These are phyloP conservation scores for Gymnocephalus cernua DNA, from an alignment of 2,113 vertebrate genomes.

Conservation along the genomic window DNA sequence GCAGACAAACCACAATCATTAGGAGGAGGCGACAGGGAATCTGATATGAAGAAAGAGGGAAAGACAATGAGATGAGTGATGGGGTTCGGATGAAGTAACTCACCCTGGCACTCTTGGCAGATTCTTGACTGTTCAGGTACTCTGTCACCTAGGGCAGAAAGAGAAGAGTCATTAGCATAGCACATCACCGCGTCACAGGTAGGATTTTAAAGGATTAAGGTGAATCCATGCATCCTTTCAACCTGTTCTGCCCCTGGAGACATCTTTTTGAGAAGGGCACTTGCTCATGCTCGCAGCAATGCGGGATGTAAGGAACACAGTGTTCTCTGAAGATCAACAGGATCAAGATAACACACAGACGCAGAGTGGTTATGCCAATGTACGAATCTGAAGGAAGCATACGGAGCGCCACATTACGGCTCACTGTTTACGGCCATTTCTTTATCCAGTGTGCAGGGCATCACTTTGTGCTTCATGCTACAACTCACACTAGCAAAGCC, in stretches of 20 bases:
- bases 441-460: constrained; percentile 18
- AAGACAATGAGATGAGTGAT: constrained; percentile 1
- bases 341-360: constrained; percentile 28
- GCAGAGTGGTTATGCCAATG: constrained; percentile 24
- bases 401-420: neutral
- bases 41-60: neutral
- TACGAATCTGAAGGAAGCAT: constrained; percentile 18
- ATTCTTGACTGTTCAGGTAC: constrained; percentile 93
- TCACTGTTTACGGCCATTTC: constrained; percentile 28
- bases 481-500: constrained; percentile 26
- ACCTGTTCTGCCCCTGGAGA: constrained; percentile 45
- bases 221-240: constrained; percentile 53
- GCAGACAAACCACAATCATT: constrained; percentile 9
- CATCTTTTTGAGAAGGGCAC: constrained; percentile 6
- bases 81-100: constrained; percentile 66
- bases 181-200: constrained; percentile 46
- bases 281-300: constrained; percentile 8
- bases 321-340: constrained; percentile 53
- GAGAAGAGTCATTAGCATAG: constrained; percentile 54
- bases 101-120: constrained; percentile 93
- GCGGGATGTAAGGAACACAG: constrained; percentile 13
- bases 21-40: neutral
- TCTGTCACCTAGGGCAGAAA: constrained; percentile 87
- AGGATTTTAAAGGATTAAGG: constrained; percentile 52
- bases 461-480: constrained; percentile 40